phyloP scores from a whole-genome alignment of 1,140 invertebrate genomes.

The Pseudoatta argentina region DNA sequence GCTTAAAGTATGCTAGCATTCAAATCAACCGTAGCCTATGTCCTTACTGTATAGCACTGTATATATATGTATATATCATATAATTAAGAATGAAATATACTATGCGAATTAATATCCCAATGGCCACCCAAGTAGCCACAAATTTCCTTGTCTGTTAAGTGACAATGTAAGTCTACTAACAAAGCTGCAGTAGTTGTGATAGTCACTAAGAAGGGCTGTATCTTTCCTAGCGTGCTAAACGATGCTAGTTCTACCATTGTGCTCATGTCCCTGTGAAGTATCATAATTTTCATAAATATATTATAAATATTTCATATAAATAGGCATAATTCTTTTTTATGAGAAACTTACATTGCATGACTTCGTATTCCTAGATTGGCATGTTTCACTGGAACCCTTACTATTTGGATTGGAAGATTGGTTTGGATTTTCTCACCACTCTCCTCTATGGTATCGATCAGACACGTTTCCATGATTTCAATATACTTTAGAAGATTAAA shows the following conservation, averaged over 20 bases:
- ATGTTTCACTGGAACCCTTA: slow-evolving; percentile 85
- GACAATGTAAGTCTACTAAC: slow-evolving; percentile 97
- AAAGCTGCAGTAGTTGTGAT: slow-evolving; percentile 95
- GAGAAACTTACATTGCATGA: slow-evolving; percentile 83
- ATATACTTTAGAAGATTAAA: slow-evolving; percentile 57
- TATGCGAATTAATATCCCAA: slow-evolving; percentile 97
- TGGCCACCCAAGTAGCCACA: slow-evolving; percentile 97
- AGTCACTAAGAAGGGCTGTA: slow-evolving; percentile 96
- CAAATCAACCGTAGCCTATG: no score
- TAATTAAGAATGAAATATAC: slow-evolving; percentile 86
- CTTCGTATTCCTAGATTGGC: slow-evolving; percentile 85
- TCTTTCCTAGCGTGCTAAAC: slow-evolving; percentile 94
- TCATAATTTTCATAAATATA: background rate
- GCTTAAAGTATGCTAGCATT: no score
- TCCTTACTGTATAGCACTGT: no score
- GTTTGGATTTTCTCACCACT: slow-evolving; percentile 72
- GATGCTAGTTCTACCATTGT: slow-evolving; percentile 95
- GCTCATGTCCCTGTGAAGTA: slow-evolving; percentile 92
- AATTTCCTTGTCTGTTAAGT: slow-evolving; percentile 96
- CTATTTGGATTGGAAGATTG: slow-evolving; percentile 71
- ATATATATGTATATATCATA: background rate
- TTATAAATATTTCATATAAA: background rate
- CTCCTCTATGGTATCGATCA: slow-evolving; percentile 77
- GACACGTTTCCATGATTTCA: slow-evolving; percentile 70
- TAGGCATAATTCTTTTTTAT: background rate